Evolutionary conservation across 2,888 invertebrate species (phyloP), one percentile per base, ranked within the genome.

Genomic region (Heliconius ismenius): DNA sequence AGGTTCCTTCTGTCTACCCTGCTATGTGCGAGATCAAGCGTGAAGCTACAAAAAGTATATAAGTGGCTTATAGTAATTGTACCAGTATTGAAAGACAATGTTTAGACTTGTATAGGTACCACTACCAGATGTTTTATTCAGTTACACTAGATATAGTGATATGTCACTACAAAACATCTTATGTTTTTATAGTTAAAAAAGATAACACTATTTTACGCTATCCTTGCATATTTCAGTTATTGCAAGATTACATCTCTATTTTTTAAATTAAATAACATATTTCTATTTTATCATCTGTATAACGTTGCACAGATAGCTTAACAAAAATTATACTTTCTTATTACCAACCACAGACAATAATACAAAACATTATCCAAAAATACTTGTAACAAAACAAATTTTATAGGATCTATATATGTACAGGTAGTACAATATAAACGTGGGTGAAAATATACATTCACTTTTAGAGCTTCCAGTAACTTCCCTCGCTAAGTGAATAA

Each of bases 401-500:
- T 43, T 43, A 69, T 7, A 58, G 10, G 11, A 21, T 58, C 4
- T 72, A 65, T 13, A 49, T 72, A n/a, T 9, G 26, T 26, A 26
- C 26, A 26, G 26, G 26, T 26, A n/a, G 13, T 32, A 43, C 64
- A 39, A 64, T 60, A 74, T 73, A 62, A 15, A 58, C 13, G 15
- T 70, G 73, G 65, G 60, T 69, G 76, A 76, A 69, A 72, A 73
- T 62, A 62, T 79, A 76, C 75, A 77, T 78, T 78, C 64, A 75
- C 75, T 78, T 75, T 76, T 32, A 65, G 32, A 73, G 75, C 76
- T 43, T 79, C 77, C 74, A 76, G 80, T 80, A 82, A 81, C 81
- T 80, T 82, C 79, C 78, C 65, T 76, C 64, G 76, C 63, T 81
- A 81, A 81, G 80, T 81, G 81, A 81, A 83, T 82, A 82, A 79